Conservation (phyloP, 2,888 invertebrate species). For the Trissoscelio sp. region DNA sequence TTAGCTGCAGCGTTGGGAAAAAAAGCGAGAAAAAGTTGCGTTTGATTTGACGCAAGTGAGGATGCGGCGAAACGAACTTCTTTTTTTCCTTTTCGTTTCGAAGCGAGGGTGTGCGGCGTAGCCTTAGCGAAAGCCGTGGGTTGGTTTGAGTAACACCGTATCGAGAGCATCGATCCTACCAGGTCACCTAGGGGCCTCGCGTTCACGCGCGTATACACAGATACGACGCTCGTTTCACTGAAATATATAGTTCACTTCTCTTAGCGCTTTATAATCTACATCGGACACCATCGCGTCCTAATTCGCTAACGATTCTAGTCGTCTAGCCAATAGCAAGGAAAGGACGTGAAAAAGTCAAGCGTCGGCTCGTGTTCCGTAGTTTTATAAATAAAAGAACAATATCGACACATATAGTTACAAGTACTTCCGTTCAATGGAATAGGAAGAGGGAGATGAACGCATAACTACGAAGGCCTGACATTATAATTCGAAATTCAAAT, state of each 20-base stretch:
- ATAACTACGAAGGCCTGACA: too few species aligned
- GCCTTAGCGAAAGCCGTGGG: constrained; percentile 46
- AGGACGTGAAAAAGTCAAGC: constrained; percentile 34
- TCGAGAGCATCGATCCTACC: constrained; percentile 81
- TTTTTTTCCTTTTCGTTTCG: constrained; percentile 20
- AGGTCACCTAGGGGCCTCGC: constrained; percentile 79
- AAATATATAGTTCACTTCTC: constrained; percentile 66
- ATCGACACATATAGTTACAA: constrained; percentile 6
- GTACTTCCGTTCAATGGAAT: too few species aligned
- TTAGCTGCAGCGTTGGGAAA: neutral
- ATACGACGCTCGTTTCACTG: constrained; percentile 46
- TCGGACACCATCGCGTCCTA: constrained; percentile 75
- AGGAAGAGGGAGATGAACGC: too few species aligned
- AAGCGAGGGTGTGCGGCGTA: constrained; percentile 40
- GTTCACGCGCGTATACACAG: constrained; percentile 73
- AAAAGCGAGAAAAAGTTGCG: constrained; percentile 12
- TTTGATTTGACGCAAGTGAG: constrained; percentile 24
- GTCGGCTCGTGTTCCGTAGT: constrained; percentile 4
- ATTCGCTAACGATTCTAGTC: constrained; percentile 76
- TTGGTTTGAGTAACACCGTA: constrained; percentile 71
- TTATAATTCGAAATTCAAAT: too few species aligned
- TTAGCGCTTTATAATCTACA: constrained; percentile 69
- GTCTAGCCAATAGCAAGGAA: constrained; percentile 64
- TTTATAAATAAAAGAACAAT: constrained; percentile 53
- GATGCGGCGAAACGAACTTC: neutral